Evolutionary conservation across 92 coral and sea anemone genomes (phyloP).

Genomic region (Siderastrea siderea): DNA sequence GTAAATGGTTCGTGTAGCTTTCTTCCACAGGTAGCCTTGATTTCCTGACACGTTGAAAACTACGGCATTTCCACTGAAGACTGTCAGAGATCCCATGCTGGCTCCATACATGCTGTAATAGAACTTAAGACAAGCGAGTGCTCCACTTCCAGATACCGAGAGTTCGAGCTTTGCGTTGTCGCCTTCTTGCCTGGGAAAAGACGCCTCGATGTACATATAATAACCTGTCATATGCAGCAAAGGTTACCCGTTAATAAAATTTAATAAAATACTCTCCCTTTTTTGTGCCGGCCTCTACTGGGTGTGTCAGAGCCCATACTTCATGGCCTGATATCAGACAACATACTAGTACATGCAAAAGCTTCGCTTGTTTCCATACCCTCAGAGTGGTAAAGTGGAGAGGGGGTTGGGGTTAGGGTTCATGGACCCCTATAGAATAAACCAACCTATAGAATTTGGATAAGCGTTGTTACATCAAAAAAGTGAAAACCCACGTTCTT

Average conservation of each 20-base stretch:
- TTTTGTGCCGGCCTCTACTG: not conserved
- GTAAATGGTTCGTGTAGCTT: not conserved
- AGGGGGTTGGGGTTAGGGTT: too few species aligned
- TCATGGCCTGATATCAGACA: too few species aligned
- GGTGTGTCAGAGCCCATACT: not conserved
- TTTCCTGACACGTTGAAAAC: constrained; percentile 13
- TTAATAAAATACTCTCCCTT: too few species aligned
- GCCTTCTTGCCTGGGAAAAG: constrained; percentile 5
- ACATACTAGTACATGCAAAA: too few species aligned
- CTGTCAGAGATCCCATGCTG: not conserved
- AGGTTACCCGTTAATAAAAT: not conserved
- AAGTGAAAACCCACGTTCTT: too few species aligned
- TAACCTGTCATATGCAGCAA: not conserved
- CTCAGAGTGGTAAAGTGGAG: too few species aligned
- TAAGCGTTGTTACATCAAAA: too few species aligned
- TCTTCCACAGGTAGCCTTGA: not conserved
- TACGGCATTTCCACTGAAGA: not conserved
- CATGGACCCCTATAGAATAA: too few species aligned
- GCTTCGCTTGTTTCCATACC: too few species aligned
- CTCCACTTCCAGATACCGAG: not conserved
- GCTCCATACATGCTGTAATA: constrained; percentile 30
- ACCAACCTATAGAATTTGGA: too few species aligned
- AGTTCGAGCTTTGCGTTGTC: constrained; percentile 12
- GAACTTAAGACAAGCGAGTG: not conserved
- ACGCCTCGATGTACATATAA: constrained; percentile 36